A percentile compares a stretch with the other conserved stretches of the same genome.
Evolutionary conservation across 1,140 invertebrate genomes (phyloP).

Genomic region (Rhyzopertha dominica): DNA sequence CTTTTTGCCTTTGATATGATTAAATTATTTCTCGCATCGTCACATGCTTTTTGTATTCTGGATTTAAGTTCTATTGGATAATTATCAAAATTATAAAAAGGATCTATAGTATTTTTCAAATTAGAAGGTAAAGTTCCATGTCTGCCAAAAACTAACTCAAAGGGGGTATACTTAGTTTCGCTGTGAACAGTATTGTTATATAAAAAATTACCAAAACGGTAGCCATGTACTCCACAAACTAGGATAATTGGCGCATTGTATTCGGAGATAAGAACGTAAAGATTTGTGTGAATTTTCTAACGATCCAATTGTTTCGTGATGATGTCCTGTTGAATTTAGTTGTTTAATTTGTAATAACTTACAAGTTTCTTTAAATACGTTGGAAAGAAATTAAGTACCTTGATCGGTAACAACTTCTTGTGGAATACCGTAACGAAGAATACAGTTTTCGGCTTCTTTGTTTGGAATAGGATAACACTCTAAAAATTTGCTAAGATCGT

Average conservation of each 20-base stretch:
- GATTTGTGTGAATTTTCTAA: slow-evolving; percentile 24
- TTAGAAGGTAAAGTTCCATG: too few species aligned
- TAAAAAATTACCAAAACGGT: slow-evolving; percentile 21
- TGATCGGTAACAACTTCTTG: neutral
- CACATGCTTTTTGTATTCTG: too few species aligned
- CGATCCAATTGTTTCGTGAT: slow-evolving; percentile 23
- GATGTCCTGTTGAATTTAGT: slow-evolving; percentile 21
- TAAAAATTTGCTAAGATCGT: slow-evolving; percentile 24
- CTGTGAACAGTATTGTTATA: slow-evolving; percentile 21
- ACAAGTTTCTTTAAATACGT: slow-evolving; percentile 14
- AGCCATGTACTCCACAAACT: slow-evolving; percentile 23
- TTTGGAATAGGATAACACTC: slow-evolving; percentile 22
- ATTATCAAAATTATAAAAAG: too few species aligned
- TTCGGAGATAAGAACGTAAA: slow-evolving; percentile 21
- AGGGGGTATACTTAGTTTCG: slow-evolving; percentile 7
- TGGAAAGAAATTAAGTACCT: slow-evolving; percentile 12
- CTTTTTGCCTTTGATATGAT: too few species aligned
- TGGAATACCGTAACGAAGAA: neutral
- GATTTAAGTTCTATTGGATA: too few species aligned
- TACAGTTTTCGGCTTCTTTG: neutral
- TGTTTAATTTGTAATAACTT: slow-evolving; percentile 19
- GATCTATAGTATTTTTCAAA: too few species aligned
- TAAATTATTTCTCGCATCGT: too few species aligned
- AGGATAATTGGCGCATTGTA: slow-evolving; percentile 6
- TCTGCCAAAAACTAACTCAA: slow-evolving; percentile 12